Percentiles rank a stretch among this genome's conserved stretches.
Evolutionary conservation across 2,113 vertebrate species (phyloP).

Genomic region (Carassius carassius): DNA sequence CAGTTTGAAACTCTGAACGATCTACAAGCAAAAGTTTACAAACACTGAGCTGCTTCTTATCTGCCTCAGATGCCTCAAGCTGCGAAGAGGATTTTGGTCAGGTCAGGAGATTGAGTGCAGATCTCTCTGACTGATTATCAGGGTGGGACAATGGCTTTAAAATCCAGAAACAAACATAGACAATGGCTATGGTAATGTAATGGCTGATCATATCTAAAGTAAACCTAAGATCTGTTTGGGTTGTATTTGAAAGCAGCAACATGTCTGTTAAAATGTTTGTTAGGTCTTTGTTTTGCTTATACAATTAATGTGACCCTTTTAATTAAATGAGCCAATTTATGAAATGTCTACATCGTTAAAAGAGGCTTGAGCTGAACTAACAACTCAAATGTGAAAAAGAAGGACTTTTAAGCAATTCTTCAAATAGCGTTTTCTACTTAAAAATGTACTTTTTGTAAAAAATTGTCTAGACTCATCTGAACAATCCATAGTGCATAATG

Average conservation of each 20-base stretch:
- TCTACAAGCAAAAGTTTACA: conserved; percentile 41
- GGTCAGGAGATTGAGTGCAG: conserved; percentile 54
- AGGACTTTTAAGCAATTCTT: background rate
- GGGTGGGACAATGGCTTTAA: conserved; percentile 58
- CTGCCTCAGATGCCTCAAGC: conserved; percentile 40
- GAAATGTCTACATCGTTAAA: background rate
- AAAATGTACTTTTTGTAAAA: background rate
- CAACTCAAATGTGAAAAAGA: background rate
- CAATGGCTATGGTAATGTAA: conserved; percentile 50
- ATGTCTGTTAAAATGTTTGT: conserved; percentile 30
- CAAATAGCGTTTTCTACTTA: background rate
- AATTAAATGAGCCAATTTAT: background rate
- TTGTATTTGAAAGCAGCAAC: conserved; percentile 8
- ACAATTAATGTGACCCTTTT: conserved; percentile 15
- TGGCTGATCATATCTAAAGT: conserved; percentile 32
- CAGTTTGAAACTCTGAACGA: conserved; percentile 36
- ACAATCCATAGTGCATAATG: background rate
- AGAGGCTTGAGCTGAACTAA: background rate
- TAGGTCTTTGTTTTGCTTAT: conserved; percentile 26
- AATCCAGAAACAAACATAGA: conserved; percentile 58
- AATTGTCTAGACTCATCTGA: background rate
- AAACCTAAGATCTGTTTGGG: conserved; percentile 24
- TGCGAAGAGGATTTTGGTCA: conserved; percentile 48
- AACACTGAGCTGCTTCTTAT: conserved; percentile 41
- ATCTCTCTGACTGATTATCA: conserved; percentile 52